Evolutionary conservation across 2,888 invertebrate genomes (phyloP), one percentile per base, ranked within the genome.

Genomic region (Drosophila neotestacea): DNA sequence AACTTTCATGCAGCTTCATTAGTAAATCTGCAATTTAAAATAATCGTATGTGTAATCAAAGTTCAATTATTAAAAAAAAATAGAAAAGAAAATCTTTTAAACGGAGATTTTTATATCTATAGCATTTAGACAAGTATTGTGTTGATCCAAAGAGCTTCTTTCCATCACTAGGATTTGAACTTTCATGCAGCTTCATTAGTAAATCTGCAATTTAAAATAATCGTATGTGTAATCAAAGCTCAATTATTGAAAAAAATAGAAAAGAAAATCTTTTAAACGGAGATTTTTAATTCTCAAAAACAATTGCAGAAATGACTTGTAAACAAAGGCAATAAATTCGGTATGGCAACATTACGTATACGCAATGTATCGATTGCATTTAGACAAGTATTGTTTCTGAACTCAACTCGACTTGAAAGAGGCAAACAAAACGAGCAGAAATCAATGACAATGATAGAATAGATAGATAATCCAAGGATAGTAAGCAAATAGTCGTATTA

Each of bases 1-100:
- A 46, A 65, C 51, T 51, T 70, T 51, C 38, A 39, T 52, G 38
- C 48, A 46, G 34, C 16, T 69, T 48, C 58, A 59, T 64, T 54
- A 62, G 22, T 47, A 52, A 48, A 52, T 48, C 50, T 38, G 34
- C 28, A 63, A 62, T 51, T 27, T 7, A 9, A 41, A 28, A 39
- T 39, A 11, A 7, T n/a, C 22, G 32, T 44, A 34, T 48, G 46
- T 48, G 52, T 30, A 59, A 59, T 71, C 44, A 70, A 54, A 44
- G 48, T 39, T 27, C 41, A 65, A 55, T 71, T 60, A 69, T 50
- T 28, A 30, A 11, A 30, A 30, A n/a, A 30, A n/a, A 36, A 27
- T 2, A 30, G 9, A 16, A 13, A 44, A 30, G 13, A 32, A 13
- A 41, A 39, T 27, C 34, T 6, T 32, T 32, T 6, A 7, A 32